Evolutionary conservation across 2,797 vertebrate genomes (phyloP), one percentile per base, ranked within the genome.

Genomic region (Columba guinea): DNA sequence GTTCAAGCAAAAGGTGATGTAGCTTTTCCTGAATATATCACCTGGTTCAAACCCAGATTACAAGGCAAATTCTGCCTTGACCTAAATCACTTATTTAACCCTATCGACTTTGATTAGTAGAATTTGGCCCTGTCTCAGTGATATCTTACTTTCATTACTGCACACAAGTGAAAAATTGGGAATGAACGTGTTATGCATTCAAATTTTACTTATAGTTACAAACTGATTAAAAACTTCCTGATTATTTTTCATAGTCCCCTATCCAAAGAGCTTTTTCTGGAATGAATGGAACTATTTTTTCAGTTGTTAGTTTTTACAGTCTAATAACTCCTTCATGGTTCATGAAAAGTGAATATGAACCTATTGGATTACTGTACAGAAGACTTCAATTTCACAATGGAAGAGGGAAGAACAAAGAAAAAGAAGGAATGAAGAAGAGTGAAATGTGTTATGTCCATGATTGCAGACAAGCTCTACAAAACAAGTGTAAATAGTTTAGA

Each of bases 31-130:
- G 37, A 83, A 17, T 10, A 77, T 24, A 64, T 48, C 21, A 22
- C 20, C 41, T 55, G 39, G 34, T 90, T 87, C 71, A 93, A 65
- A 75, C 68, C 53, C 88, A 90, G 28, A 71, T 71, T 83, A 62
- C 56, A n/a, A 44, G 39, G 77, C 32, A 87, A 73, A 81, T 83
- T 93, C 68, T 92, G 24, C 71, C 70, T 53, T 71, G 53, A 56
- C 12, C 49, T 18, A 87, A 87, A 87, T 89, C 20, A 32, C 39
- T 62, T 53, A 34, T 77, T 94, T 80, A 92, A 89, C 34, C 30
- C 20, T 34, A 24, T 39, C 0, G 0, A 49, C 37, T 60, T 62
- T 49, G n/a, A n/a, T 48, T 48, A 53, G 37, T 28, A 49, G 64
- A 83, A 49, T 77, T 53, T 89, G 81, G 37, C 62, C 52, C 30